These are phyloP conservation scores for Venturia canescens DNA, from an alignment of 1,140 invertebrate species.

Conservation along the genomic window DNA sequence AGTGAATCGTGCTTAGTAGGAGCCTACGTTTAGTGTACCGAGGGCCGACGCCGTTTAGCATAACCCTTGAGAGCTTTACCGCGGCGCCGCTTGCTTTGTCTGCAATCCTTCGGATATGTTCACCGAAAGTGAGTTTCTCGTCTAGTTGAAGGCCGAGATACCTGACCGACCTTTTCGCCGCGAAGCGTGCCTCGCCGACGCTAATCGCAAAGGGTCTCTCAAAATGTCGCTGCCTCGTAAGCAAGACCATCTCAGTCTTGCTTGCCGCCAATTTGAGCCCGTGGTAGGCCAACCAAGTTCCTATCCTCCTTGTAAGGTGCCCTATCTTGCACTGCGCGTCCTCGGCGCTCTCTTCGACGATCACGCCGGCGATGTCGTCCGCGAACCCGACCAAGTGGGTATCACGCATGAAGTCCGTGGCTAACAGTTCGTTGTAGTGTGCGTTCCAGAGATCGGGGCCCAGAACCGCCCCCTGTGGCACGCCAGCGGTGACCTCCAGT, in stretches of 20 bases:
- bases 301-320: no score
- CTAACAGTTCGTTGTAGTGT: constrained; percentile 50
- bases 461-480: constrained; percentile 45
- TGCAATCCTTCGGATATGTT: no score
- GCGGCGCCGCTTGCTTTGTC: not conserved
- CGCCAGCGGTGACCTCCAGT: constrained; percentile 24
- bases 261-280: constrained; percentile 32
- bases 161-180: not conserved
- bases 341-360: not conserved
- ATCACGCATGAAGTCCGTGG: constrained; percentile 47
- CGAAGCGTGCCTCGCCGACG: not conserved
- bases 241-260: constrained; percentile 26
- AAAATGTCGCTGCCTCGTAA: not conserved
- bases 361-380: constrained; percentile 38
- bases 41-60: constrained; percentile 1
- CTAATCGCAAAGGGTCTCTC: not conserved
- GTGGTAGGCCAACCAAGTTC: no score
- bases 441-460: constrained; percentile 55
- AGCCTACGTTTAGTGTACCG: not conserved
- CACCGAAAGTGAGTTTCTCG: no score
- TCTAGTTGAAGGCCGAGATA: no score
- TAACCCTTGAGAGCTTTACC: not conserved
- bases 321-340: not conserved
- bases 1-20: not conserved
- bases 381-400: not conserved